Conservation (phyloP, 2,797 vertebrate species). For the Mus spretus region DNA sequence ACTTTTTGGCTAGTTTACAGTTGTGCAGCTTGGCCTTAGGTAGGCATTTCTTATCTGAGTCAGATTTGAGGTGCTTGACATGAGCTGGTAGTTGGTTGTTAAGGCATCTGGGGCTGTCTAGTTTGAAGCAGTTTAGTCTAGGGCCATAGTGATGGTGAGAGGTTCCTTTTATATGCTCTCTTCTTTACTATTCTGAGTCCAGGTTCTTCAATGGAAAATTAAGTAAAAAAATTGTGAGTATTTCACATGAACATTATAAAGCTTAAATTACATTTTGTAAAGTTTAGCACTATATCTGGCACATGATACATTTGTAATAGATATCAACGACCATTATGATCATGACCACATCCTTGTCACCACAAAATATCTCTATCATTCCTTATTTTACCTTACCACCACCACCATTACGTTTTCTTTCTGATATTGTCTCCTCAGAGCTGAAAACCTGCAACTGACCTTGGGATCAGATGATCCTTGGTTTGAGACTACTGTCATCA, state of each 20-base stretch:
- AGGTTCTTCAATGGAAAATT: neutral
- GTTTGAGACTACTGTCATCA: neutral
- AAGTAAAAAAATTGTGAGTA: neutral
- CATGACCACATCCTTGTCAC: neutral
- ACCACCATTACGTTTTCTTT: neutral
- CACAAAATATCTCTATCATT: neutral
- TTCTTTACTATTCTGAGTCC: neutral
- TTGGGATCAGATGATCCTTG: neutral
- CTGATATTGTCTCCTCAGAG: neutral
- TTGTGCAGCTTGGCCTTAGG: neutral
- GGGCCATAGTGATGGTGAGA: neutral
- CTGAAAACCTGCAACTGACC: neutral
- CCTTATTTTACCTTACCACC: neutral
- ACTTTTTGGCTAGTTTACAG: neutral
- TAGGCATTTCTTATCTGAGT: neutral
- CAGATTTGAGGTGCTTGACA: neutral
- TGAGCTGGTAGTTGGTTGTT: neutral
- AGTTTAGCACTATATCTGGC: neutral
- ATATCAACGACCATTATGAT: neutral
- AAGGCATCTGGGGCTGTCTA: neutral
- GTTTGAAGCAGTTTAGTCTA: neutral
- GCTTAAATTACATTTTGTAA: neutral
- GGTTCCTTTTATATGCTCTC: neutral
- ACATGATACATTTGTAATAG: neutral
- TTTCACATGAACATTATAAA: neutral